Base-by-base conservation (phyloP, 2,888 invertebrate genomes). In the Helicoverpa assulta region DNA sequence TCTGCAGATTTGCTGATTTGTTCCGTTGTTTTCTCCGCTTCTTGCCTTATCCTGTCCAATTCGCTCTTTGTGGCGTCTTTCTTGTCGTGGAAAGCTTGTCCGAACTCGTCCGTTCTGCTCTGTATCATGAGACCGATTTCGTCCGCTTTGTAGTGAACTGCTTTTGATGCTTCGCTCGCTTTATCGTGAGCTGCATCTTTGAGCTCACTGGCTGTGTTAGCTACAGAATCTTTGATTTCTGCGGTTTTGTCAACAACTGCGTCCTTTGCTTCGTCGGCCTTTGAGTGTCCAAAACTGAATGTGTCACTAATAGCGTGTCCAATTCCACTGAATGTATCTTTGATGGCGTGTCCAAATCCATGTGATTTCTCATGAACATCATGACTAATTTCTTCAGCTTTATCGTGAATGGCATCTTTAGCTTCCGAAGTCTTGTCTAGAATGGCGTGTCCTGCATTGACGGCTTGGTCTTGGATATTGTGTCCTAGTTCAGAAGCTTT, bases 1-100 rank as follows among this genome's bases (percentile, higher is more conserved):
- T 95, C 94, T 1, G 95, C 95, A 0, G 92, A 86, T 86, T 91
- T 91, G 75, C 93, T 95, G 53, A 95, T 95, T 83, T 95, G 90
- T n/a, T 95, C 93, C 0, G 95, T 94, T 0, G 95, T 91, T 40
- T 89, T 83, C 88, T 94, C 93, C 5, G 95, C 95, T 80, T 95
- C 94, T 78, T 93, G 90, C 70, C 92, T 90, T 91, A 95, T 94
- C 84, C 91, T 92, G 54, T 92, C 93, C 26, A 95, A 70, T 85
- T 95, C 90, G n/a, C 85, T 89, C 83, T 91, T 85, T 55, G 93
- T 81, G 56, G 88, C 85, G 40, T 92, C 91, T 80, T 92, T 94
- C 58, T 90, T 91, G 67, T 90, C 82, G 57, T 87, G 82, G 16
- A 91, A 80, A 26, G 81, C 81, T 54, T 88, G 82, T 81, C 87